Base-by-base conservation (phyloP, 2,797 vertebrate species). In the Sebastiscus albofasciatus region DNA sequence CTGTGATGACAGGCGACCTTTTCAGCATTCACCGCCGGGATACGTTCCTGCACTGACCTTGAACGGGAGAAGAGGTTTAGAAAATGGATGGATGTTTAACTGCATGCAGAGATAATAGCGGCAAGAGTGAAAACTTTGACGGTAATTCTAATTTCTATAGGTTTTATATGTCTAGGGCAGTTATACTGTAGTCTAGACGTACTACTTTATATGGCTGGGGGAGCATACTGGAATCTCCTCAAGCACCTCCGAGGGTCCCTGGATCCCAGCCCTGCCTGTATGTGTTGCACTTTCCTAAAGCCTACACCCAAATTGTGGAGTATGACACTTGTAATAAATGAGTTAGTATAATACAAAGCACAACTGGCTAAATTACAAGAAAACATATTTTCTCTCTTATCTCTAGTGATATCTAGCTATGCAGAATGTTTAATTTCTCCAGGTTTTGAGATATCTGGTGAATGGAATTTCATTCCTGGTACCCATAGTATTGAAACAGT, bases 81-180 rank as follows among this genome's bases (percentile, higher is more conserved):
- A 66, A 70, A 75, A 77, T 18, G 7, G 7, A 70, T 16, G 14
- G n/a, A 72, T 16, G 42, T 31, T 72, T 59, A 22, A 74, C 13
- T n/a, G 14, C 60, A 12, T 24, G 52, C 14, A 11, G 29, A 60
- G 16, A 83, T 62, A 46, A 68, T 18, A 71, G 31, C 18, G 16
- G n/a, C 9, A 61, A 24, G 49, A 66, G 58, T 16, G 2, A 79
- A 84, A 70, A 20, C 46, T 60, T 20, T 65, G 22, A 7, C 2
- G 0, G 67, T 58, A 66, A 69, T 26, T 61, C 42, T 70, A 52
- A 78, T 64, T 59, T 67, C 34, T 85, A 66, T 67, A 77, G 56
- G 49, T 74, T 86, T 87, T 69, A 87, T 85, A 67, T 71, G 86
- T 87, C 83, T 80, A 34, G 24, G 10, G 22, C 3, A 10, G 34